Evolutionary conservation across 2,888 invertebrate species (phyloP).

Genomic region (Hydrotaea cyrtoneurina): DNA sequence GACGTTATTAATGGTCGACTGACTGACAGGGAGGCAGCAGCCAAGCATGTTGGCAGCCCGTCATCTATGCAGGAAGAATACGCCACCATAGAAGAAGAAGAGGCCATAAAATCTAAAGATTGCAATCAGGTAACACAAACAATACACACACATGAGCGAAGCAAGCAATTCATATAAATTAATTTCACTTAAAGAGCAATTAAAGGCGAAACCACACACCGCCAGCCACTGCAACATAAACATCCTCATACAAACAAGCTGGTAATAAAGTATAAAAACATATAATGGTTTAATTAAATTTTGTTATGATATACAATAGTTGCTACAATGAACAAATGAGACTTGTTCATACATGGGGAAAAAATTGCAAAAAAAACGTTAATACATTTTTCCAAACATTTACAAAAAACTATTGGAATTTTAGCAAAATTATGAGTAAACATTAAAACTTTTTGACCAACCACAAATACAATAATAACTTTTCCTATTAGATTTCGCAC

Average conservation of each 20-base stretch:
- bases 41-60: too few species aligned
- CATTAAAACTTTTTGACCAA: too few species aligned
- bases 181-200: neutral
- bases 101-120: neutral
- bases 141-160: neutral
- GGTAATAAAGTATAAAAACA: too few species aligned
- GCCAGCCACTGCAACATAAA: too few species aligned
- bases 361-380: neutral
- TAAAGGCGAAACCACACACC: neutral
- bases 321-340: too few species aligned
- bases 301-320: too few species aligned
- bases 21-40: neutral
- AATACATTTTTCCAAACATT: neutral
- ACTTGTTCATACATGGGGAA: too few species aligned
- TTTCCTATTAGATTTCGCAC: too few species aligned
- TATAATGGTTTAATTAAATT: too few species aligned
- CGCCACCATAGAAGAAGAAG: neutral
- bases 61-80: neutral
- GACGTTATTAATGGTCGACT: conserved; percentile 20
- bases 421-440: neutral
- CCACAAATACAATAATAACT: too few species aligned
- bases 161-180: neutral
- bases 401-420: neutral
- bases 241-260: too few species aligned
- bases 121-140: neutral